phyloP scores from a whole-genome alignment of 2,113 vertebrate genomes.

The Hystrix brachyura region DNA sequence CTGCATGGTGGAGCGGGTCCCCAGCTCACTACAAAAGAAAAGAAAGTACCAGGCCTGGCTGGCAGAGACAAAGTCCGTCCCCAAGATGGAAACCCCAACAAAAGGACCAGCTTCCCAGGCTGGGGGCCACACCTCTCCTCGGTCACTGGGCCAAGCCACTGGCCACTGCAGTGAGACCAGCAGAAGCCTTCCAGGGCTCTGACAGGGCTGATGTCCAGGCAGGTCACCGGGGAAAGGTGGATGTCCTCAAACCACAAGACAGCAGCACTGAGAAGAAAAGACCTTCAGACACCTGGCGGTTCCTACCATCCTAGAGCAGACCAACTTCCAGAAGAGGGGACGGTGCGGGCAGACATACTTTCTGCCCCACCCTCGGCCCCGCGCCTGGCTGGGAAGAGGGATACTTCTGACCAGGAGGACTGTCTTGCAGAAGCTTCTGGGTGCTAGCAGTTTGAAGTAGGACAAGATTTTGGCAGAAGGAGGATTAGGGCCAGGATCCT shows the following conservation, averaged over 20 bases:
- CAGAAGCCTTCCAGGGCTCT: neutral
- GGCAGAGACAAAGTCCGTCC: neutral
- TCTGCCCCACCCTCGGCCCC: neutral
- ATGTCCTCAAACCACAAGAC: constrained; percentile 15
- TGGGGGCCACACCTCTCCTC: neutral
- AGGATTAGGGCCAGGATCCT: neutral
- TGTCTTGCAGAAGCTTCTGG: neutral
- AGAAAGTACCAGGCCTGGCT: constrained; percentile 56
- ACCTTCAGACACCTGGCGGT: constrained; percentile 26
- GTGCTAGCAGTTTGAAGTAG: constrained; percentile 8
- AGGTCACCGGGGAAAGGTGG: neutral
- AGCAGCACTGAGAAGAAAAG: constrained; percentile 76
- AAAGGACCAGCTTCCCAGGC: neutral
- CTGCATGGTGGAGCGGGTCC: neutral
- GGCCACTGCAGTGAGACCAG: neutral
- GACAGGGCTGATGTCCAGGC: neutral
- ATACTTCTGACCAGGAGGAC: neutral
- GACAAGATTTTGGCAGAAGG: constrained; percentile 54
- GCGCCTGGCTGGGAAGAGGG: neutral
- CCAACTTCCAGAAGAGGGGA: neutral
- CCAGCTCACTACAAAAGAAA: neutral
- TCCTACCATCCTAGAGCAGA: neutral
- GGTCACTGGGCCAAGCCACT: neutral
- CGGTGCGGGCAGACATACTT: neutral
- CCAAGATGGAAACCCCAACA: neutral